Evolutionary conservation across 2,797 vertebrate genomes (phyloP).

Genomic region (Enteromius afrohamiltoni): DNA sequence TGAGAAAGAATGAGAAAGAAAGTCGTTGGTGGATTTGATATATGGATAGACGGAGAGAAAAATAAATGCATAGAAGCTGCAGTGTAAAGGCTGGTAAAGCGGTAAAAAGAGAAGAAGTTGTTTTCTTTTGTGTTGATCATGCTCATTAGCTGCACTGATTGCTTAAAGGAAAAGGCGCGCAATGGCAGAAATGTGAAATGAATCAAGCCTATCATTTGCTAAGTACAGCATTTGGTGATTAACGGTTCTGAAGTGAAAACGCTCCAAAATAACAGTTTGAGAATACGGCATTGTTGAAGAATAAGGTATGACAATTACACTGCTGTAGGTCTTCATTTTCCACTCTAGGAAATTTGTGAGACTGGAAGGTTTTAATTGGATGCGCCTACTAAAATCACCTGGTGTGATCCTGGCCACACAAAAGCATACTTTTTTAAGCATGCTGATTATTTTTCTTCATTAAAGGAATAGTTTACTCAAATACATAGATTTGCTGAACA

Average conservation of each 20-base stretch:
- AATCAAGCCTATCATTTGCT: conserved; percentile 58
- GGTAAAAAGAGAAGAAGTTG: conserved; percentile 55
- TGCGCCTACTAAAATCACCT: neutral
- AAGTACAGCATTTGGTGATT: conserved; percentile 52
- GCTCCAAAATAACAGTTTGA: conserved; percentile 55
- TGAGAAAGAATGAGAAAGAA: conserved; percentile 3
- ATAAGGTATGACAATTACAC: conserved; percentile 43
- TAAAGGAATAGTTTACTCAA: neutral
- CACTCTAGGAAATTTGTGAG: conserved; percentile 8
- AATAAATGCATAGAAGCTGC: neutral
- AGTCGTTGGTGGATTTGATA: conserved; percentile 28
- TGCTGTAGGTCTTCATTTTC: conserved; percentile 37
- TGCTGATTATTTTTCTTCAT: neutral
- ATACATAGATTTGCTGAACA: neutral
- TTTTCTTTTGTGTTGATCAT: conserved; percentile 62
- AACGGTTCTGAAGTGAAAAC: conserved; percentile 55
- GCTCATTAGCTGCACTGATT: conserved; percentile 53
- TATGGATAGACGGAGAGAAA: neutral
- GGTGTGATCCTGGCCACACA: conserved; percentile 19
- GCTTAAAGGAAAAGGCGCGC: conserved; percentile 55
- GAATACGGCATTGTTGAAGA: conserved; percentile 37
- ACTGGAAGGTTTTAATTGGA: conserved; percentile 21
- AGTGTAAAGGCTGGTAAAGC: conserved; percentile 41
- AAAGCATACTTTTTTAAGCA: neutral
- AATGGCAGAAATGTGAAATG: conserved; percentile 50